These are phyloP conservation scores for Yponomeuta sedellus DNA, from an alignment of 2,888 invertebrate species.

Conservation along the genomic window DNA sequence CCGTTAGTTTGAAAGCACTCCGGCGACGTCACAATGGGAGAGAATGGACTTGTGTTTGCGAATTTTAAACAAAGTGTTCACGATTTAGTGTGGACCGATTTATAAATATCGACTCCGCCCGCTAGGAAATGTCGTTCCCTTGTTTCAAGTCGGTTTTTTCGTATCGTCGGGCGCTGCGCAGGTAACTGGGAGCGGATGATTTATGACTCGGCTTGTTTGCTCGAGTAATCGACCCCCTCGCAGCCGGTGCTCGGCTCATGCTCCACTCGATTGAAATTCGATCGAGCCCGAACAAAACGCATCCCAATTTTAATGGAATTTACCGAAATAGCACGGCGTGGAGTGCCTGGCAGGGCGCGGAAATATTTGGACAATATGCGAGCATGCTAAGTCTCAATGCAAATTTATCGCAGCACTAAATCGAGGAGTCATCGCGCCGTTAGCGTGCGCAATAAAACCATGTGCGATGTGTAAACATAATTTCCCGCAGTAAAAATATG, in stretches of 20 bases:
- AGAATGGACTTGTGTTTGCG: slow-evolving; percentile 12
- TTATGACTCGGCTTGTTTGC: slow-evolving; percentile 71
- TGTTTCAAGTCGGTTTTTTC: slow-evolving; percentile 51
- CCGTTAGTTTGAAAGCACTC: slow-evolving; percentile 12
- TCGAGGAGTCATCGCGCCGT: slow-evolving; percentile 18
- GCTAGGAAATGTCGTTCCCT: slow-evolving; percentile 62
- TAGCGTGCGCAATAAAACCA: slow-evolving; percentile 18
- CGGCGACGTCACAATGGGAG: slow-evolving; percentile 7
- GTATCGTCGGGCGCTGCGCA: slow-evolving; percentile 58
- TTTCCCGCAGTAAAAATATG: slow-evolving; percentile 19
- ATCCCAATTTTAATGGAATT: slow-evolving; percentile 57
- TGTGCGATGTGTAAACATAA: slow-evolving; percentile 28
- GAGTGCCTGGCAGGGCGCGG: slow-evolving; percentile 42
- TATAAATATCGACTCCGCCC: slow-evolving; percentile 27
- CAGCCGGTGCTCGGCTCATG: slow-evolving; percentile 34
- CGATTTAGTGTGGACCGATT: slow-evolving; percentile 19
- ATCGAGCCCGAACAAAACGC: slow-evolving; percentile 30
- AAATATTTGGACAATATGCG: slow-evolving; percentile 59
- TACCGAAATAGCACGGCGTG: slow-evolving; percentile 49
- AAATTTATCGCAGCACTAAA: slow-evolving; percentile 53
- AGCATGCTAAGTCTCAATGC: slow-evolving; percentile 52
- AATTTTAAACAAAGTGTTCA: slow-evolving; percentile 14
- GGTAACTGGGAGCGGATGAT: slow-evolving; percentile 68
- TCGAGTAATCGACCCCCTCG: slow-evolving; percentile 68
- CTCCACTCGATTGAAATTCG: slow-evolving; percentile 29